Evolutionary conservation across 2,113 vertebrate genomes (phyloP).

Genomic region (Rhinopomastus cyanomelas): DNA sequence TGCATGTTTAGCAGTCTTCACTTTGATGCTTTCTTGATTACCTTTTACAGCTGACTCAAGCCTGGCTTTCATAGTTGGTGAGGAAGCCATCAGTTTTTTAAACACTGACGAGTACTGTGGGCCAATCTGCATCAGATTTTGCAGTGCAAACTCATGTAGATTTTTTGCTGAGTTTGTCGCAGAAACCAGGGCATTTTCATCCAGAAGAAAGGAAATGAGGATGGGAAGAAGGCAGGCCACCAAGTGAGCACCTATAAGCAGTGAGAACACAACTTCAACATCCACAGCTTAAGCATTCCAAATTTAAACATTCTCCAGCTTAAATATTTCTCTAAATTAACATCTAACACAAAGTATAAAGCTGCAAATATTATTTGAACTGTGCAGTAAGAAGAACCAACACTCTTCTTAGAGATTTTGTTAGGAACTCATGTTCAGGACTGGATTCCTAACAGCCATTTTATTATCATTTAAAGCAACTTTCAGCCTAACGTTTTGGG

Average conservation of each 20-base stretch:
- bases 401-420: not conserved
- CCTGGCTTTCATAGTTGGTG: constrained; percentile 86
- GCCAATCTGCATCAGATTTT: constrained; percentile 88
- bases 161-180: constrained; percentile 75
- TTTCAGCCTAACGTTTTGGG: not conserved
- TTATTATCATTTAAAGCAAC: not conserved
- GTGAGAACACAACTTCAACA: constrained; percentile 9
- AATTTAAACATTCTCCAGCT: not conserved
- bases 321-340: not conserved
- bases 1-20: constrained; percentile 73
- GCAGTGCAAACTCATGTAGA: constrained; percentile 89
- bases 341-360: not conserved
- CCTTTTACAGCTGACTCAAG: constrained; percentile 89
- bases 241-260: constrained; percentile 80
- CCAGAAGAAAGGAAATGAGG: constrained; percentile 92
- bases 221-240: constrained; percentile 84
- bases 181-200: constrained; percentile 87
- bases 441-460: not conserved
- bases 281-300: too few relatives aligned
- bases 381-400: not conserved
- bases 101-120: constrained; percentile 85
- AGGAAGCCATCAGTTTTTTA: constrained; percentile 84
- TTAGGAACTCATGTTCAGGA: not conserved
- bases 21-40: constrained; percentile 84
- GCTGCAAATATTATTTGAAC: not conserved